These are phyloP conservation scores for Diadumene lineata DNA, from an alignment of 92 coral and sea anemone genomes.

Conservation along the genomic window DNA sequence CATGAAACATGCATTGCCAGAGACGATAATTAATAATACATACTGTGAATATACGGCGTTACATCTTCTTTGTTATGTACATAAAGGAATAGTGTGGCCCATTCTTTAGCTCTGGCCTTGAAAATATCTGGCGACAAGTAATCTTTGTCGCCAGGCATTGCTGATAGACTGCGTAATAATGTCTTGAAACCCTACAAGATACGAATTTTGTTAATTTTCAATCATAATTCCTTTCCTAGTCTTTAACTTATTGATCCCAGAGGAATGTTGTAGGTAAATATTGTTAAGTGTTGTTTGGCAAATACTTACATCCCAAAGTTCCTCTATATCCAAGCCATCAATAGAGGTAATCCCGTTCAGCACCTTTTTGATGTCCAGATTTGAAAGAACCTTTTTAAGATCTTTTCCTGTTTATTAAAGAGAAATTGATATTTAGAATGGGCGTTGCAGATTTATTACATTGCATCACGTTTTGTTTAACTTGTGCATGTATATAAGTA, in stretches of 20 bases:
- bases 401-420: conserved; percentile 19
- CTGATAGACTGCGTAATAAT: conserved; percentile 1
- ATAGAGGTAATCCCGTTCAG: not conserved
- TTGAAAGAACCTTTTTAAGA: not conserved
- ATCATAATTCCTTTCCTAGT: not conserved
- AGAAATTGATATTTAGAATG: too few species aligned
- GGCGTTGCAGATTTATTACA: too few species aligned
- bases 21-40: not conserved
- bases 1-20: too few species aligned
- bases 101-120: conserved; percentile 17
- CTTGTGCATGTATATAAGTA: too few species aligned
- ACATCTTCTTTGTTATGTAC: conserved; percentile 29
- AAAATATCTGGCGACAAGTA: conserved; percentile 29
- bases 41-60: conserved; percentile 57
- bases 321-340: not conserved
- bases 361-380: conserved; percentile 1
- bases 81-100: conserved; percentile 33
- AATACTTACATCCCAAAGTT: conserved; percentile 5
- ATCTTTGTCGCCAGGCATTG: conserved; percentile 24
- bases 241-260: too few species aligned
- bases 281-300: too few species aligned
- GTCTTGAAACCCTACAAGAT: conserved; percentile 27
- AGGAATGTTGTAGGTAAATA: not conserved
- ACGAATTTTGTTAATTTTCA: not conserved
- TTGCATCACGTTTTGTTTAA: too few species aligned